Conservation (phyloP, 2,888 invertebrate genomes). For the Calliopum simillimum region DNA sequence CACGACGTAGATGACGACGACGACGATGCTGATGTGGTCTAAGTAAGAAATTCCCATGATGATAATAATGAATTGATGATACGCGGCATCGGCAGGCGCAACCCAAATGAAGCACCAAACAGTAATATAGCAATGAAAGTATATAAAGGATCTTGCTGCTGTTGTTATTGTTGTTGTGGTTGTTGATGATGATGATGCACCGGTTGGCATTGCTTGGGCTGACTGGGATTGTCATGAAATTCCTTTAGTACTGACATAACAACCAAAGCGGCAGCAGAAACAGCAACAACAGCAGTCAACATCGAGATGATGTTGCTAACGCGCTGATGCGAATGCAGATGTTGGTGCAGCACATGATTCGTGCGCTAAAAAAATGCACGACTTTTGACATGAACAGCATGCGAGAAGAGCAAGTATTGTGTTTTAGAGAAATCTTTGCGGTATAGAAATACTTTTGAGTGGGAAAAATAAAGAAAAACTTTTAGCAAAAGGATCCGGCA, state of each 20-base stretch:
- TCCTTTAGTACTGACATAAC: constrained; percentile 50
- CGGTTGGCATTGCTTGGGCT: not conserved
- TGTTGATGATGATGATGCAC: constrained; percentile 15
- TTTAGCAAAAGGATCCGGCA: too few relatives aligned
- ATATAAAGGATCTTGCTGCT: not conserved
- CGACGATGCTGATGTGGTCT: not conserved
- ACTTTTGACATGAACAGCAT: too few relatives aligned
- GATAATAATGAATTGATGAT: constrained; percentile 22
- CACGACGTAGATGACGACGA: not conserved
- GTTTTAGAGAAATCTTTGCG: too few relatives aligned
- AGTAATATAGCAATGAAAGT: not conserved
- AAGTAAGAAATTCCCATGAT: constrained; percentile 19
- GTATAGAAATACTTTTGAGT: too few relatives aligned
- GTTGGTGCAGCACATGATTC: not conserved
- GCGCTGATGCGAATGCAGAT: not conserved
- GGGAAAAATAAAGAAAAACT: too few relatives aligned
- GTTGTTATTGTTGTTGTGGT: too few relatives aligned
- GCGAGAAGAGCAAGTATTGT: too few relatives aligned
- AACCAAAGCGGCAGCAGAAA: not conserved
- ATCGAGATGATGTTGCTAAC: constrained; percentile 34
- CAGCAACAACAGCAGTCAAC: not conserved
- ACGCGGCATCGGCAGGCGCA: not conserved
- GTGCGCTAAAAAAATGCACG: too few relatives aligned
- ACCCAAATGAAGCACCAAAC: not conserved
- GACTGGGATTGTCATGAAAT: constrained; percentile 45